Base-by-base conservation (phyloP, 2,888 invertebrate genomes). In the Agonopterix subpropinquella region DNA sequence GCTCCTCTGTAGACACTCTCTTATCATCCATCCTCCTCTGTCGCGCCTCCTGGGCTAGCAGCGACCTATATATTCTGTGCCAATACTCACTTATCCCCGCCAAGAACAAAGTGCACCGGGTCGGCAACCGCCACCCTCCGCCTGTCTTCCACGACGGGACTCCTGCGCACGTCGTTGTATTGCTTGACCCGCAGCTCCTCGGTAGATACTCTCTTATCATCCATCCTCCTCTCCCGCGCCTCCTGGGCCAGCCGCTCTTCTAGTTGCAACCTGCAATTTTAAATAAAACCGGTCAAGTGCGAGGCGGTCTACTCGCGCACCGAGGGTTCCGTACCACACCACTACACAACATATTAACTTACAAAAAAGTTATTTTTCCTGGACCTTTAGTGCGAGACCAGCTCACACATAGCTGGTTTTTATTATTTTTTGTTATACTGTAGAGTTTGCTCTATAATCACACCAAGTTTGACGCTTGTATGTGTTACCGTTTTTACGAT, bases 231-330 rank as follows among this genome's bases (percentile, higher is more conserved):
- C 52, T 81, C 81, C 9, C 86, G 73, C 28, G 85, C 85, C 54
- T 89, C 89, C 51, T 79, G 80, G 0, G 85, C 84, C 47, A 86
- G 54, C 0, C 88, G 79, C 55, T 89, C 88, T 64, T 89, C 89
- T 49, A 87, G 56, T 54, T 89, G 89, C 54, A 85, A 67, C 53
- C 89, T 89, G 54, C 1, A 18, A 39, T 39, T 39, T 37, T 9
- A 10, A 5, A 5, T 7, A 28, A 28, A 28, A 18, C 4, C 18
- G 1, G 1, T 18, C n/a, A n/a, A n/a, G n/a, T n/a, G n/a, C n/a
- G n/a, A n/a, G n/a, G n/a, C n/a, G n/a, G n/a, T n/a, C n/a, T n/a
- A n/a, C n/a, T n/a, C n/a, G n/a, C n/a, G n/a, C n/a, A n/a, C n/a
- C n/a, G n/a, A n/a, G n/a, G n/a, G n/a, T n/a, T n/a, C n/a, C n/a